Percentiles rank a stretch among this genome's conserved stretches.
phyloP scores from a whole-genome alignment of 2,113 vertebrate species.

The Syrrhaptes paradoxus region DNA sequence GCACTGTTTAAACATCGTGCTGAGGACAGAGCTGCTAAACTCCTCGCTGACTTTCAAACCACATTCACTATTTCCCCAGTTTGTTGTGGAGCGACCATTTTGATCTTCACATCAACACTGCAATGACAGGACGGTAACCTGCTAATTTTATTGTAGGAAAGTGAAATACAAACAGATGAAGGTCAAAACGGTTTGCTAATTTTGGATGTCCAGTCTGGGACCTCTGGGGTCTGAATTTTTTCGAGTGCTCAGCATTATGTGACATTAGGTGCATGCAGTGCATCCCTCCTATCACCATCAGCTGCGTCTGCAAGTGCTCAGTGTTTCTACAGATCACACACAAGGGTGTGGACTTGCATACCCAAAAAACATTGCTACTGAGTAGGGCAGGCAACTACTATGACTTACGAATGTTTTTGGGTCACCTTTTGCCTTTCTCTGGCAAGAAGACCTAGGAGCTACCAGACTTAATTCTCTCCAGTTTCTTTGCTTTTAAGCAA shows the following conservation, averaged over 20 bases:
- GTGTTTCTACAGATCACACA: not conserved
- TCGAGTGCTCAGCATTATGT: not conserved
- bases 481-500: not conserved
- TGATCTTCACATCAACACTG: not conserved
- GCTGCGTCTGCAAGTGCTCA: fast-evolving
- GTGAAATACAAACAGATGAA: not conserved
- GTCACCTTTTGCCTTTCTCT: not conserved
- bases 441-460: not conserved
- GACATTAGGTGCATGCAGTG: fast-evolving
- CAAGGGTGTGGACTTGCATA: not conserved
- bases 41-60: not conserved
- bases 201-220: not conserved
- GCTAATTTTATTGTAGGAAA: not conserved
- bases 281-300: not conserved
- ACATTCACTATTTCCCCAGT: not conserved
- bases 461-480: not conserved
- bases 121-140: not conserved
- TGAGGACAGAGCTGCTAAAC: not conserved
- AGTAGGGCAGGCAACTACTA: not conserved
- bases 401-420: not conserved
- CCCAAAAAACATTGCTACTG: not conserved
- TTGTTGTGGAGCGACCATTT: not conserved
- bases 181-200: not conserved
- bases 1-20: not conserved
- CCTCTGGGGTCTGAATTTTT: not conserved